Percentiles rank a stretch among this genome's conserved stretches.
These are phyloP conservation scores for Melitaea athalia DNA, from an alignment of 2,888 invertebrate species.

Conservation along the genomic window DNA sequence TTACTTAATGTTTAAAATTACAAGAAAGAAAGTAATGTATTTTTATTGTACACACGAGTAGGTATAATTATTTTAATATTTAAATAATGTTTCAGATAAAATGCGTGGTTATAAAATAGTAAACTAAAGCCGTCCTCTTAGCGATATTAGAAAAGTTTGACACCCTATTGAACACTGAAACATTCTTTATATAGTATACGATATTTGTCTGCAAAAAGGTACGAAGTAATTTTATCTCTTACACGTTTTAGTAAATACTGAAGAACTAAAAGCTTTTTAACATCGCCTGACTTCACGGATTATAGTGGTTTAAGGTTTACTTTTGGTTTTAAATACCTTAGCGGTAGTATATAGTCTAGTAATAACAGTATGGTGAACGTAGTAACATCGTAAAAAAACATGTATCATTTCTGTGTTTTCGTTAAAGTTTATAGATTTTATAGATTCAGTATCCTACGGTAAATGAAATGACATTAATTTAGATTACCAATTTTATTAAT, in stretches of 20 bases:
- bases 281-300: background rate
- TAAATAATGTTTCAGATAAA: background rate
- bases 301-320: background rate
- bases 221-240: constrained; percentile 5
- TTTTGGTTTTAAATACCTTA: background rate
- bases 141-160: constrained; percentile 31
- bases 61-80: background rate
- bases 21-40: no score
- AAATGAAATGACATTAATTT: no score
- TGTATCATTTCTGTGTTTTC: no score
- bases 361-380: no score
- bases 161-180: constrained; percentile 32
- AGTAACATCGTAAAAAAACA: no score
- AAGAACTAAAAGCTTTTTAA: constrained; percentile 1
- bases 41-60: no score
- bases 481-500: no score
- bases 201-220: constrained; percentile 21
- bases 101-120: background rate
- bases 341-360: no score
- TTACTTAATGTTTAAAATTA: no score
- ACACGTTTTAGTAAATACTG: background rate
- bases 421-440: no score
- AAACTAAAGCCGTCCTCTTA: constrained; percentile 25
- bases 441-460: no score
- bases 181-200: constrained; percentile 21